Base-by-base conservation (phyloP, 2,113 vertebrate species). In the Micromys minutus region DNA sequence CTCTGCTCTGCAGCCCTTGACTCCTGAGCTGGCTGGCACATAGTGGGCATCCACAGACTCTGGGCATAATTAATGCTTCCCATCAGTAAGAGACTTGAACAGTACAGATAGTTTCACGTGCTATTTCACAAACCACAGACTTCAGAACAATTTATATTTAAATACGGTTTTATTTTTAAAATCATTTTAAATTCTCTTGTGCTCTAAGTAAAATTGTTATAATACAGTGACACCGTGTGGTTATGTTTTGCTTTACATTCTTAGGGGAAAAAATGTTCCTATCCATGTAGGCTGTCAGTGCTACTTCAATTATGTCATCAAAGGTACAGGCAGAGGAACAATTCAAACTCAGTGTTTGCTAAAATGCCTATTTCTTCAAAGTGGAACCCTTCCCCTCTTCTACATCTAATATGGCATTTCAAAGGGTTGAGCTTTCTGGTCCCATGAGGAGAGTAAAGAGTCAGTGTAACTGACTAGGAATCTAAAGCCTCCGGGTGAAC, bases 211-310 rank as follows among this genome's bases (percentile, higher is more conserved):
- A 96, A 97, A 95, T 0, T 97, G 94, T 94, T 97, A 96, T 94
- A 97, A 88, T 96, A 97, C 83, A 98, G 98, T 97, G 98, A 98
- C 98, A 98, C 95, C 98, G 96, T 97, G 98, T 99, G 98, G 98
- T 84, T 97, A 94, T 3, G 75, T 95, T 94, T 89, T 97, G 94
- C 84, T 95, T 97, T 97, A 94, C 96, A 93, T 88, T 97, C 90
- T 57, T 85, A 93, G 63, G 80, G 95, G 80, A 96, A 4, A 36
- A 3, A n/a, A 75, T 12, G 3, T 13, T 89, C 42, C 72, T 93
- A 29, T 89, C 45, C 55, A 24, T 50, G 45, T 3, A 74, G 39
- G n/a, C 21, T 84, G 91, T 79, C 71, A 77, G 67, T 50, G 42
- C n/a, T 90, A 93, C 45, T 65, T 89, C 88, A 95, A 83, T 83